Evolutionary conservation across 2,888 invertebrate species (phyloP).

Genomic region (Papilio protenor): DNA sequence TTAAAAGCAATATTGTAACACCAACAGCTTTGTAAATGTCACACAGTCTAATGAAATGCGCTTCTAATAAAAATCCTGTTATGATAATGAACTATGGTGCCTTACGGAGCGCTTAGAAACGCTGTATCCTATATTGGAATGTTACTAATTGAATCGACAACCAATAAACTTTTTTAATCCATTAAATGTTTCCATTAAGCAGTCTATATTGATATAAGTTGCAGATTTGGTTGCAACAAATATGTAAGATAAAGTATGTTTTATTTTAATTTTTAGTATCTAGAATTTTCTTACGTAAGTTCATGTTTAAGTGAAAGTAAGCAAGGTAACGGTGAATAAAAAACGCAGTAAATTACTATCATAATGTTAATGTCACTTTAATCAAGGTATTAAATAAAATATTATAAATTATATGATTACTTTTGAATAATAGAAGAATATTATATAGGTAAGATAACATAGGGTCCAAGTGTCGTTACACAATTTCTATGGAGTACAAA

Average conservation of each 20-base stretch:
- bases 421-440: background rate
- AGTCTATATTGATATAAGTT: conserved; percentile 15
- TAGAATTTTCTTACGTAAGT: conserved; percentile 1
- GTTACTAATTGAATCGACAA: conserved; percentile 18
- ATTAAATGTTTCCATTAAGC: conserved; percentile 11
- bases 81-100: conserved; percentile 33
- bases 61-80: conserved; percentile 41
- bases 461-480: no score
- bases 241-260: background rate
- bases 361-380: background rate
- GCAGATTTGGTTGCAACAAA: conserved; percentile 12
- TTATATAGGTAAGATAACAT: no score
- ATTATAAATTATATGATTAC: background rate
- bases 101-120: conserved; percentile 21
- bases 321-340: background rate
- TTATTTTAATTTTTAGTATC: conserved; percentile 12
- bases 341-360: background rate
- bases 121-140: conserved; percentile 27
- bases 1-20: conserved; percentile 26
- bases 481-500: no score
- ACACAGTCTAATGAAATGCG: conserved; percentile 37
- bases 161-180: conserved; percentile 13
- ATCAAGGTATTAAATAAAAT: background rate
- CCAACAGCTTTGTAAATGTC: conserved; percentile 40
- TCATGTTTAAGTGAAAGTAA: conserved; percentile 2